These are phyloP conservation scores for Dreissena polymorpha DNA, from an alignment of 1,140 invertebrate species.

Conservation along the genomic window DNA sequence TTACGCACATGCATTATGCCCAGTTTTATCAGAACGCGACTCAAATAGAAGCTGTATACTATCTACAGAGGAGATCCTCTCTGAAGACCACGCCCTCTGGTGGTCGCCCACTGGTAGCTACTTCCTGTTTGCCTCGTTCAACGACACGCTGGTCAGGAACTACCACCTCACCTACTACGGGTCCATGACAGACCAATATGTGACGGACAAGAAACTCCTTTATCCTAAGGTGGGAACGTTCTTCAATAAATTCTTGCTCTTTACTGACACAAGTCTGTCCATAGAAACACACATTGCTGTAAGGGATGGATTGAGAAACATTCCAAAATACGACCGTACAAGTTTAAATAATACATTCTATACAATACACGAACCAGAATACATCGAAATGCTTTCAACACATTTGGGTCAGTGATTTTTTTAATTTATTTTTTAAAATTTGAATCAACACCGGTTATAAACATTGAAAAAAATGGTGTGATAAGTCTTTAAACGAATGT, in stretches of 20 bases:
- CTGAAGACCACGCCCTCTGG: slow-evolving; percentile 91
- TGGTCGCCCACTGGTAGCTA: slow-evolving; percentile 91
- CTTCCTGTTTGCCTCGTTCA: slow-evolving; percentile 93
- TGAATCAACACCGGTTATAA: too few species aligned
- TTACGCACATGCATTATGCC: too few species aligned
- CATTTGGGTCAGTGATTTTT: too few species aligned
- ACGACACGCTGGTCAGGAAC: slow-evolving; percentile 92
- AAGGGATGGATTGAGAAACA: not conserved
- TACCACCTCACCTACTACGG: slow-evolving; percentile 88
- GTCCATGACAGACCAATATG: slow-evolving; percentile 70
- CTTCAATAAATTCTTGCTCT: too few species aligned
- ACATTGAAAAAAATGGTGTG: too few species aligned
- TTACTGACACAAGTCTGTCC: too few species aligned
- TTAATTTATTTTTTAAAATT: too few species aligned
- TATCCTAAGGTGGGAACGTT: slow-evolving; percentile 88
- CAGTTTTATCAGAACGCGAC: too few species aligned
- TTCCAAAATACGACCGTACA: not conserved
- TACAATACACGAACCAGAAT: too few species aligned
- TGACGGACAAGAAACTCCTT: slow-evolving; percentile 88
- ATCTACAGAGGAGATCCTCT: slow-evolving; percentile 92
- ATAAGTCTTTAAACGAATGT: too few species aligned
- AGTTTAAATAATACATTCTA: not conserved
- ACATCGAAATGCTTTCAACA: too few species aligned
- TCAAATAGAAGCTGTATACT: not conserved
- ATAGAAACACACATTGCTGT: too few species aligned